phyloP scores from a whole-genome alignment of 2,888 invertebrate species.

The Elmis aenea region DNA sequence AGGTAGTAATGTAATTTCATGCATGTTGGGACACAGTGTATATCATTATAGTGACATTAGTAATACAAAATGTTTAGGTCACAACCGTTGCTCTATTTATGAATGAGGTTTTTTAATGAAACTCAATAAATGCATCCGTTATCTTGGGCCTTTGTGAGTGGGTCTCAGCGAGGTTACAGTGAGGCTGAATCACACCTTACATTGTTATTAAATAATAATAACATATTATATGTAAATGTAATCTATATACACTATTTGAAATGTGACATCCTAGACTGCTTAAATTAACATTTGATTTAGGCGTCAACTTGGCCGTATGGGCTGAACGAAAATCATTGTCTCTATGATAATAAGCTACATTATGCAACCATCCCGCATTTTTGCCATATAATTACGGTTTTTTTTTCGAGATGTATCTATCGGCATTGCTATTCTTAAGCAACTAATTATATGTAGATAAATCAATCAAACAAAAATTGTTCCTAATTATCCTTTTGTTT shows the following conservation, averaged over 20 bases:
- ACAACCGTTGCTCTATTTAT: background rate
- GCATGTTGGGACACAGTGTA: too few species aligned
- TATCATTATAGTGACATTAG: background rate
- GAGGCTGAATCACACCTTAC: conserved; percentile 42
- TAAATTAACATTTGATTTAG: conserved; percentile 47
- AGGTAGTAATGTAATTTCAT: too few species aligned
- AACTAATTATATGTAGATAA: too few species aligned
- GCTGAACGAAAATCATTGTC: conserved; percentile 46
- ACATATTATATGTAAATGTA: conserved; percentile 48
- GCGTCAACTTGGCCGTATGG: conserved; percentile 39
- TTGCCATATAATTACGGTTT: conserved; percentile 12
- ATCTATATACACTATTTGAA: conserved; percentile 41
- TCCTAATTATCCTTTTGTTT: too few species aligned
- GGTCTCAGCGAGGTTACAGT: conserved; percentile 30
- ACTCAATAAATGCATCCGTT: background rate
- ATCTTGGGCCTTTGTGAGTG: conserved; percentile 19
- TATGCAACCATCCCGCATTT: conserved; percentile 17
- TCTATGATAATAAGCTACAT: conserved; percentile 40
- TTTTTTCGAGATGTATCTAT: too few species aligned
- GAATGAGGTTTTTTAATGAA: background rate
- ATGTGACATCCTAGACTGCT: conserved; percentile 44
- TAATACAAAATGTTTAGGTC: background rate
- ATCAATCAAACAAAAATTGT: too few species aligned
- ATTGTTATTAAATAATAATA: conserved; percentile 49
- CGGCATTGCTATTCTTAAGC: too few species aligned